Percentiles rank a stretch among this genome's conserved stretches.
These are phyloP conservation scores for Scopus umbretta DNA, from an alignment of 2,113 vertebrate genomes.

Conservation along the genomic window DNA sequence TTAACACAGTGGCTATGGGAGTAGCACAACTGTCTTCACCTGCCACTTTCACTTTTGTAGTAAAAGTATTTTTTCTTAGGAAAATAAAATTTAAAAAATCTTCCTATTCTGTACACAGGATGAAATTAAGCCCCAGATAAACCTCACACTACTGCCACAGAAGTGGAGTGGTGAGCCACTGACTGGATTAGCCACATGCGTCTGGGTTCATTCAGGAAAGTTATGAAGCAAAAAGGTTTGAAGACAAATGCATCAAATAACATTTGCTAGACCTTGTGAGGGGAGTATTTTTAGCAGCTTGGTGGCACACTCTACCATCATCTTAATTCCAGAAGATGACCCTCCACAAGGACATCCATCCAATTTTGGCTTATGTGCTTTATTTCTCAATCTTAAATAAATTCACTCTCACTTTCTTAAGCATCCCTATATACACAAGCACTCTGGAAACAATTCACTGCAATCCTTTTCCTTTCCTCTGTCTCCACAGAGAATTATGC, in stretches of 20 bases:
- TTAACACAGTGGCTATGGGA: not conserved
- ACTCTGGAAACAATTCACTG: constrained; percentile 19
- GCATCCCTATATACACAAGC: not conserved
- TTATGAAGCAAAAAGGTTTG: not conserved
- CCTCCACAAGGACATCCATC: not conserved
- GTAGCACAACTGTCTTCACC: not conserved
- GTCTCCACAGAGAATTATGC: not conserved
- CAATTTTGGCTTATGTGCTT: not conserved
- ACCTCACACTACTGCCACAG: fast-evolving
- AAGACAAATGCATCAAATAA: not conserved
- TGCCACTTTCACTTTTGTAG: not conserved
- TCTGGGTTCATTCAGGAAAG: not conserved
- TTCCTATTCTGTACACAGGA: not conserved
- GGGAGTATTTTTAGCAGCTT: not conserved
- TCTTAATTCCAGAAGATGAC: not conserved
- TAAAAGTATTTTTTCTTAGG: not conserved
- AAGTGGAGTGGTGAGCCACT: not conserved
- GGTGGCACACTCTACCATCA: not conserved
- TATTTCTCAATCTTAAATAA: not conserved
- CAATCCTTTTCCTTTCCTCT: not conserved
- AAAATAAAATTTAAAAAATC: not conserved
- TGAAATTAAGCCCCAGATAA: not conserved
- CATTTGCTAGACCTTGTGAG: not conserved
- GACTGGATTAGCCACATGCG: not conserved
- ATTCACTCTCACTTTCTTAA: not conserved